Evolutionary conservation across 2,797 vertebrate species (phyloP).

Genomic region (Mormyrus proboscirostris): DNA sequence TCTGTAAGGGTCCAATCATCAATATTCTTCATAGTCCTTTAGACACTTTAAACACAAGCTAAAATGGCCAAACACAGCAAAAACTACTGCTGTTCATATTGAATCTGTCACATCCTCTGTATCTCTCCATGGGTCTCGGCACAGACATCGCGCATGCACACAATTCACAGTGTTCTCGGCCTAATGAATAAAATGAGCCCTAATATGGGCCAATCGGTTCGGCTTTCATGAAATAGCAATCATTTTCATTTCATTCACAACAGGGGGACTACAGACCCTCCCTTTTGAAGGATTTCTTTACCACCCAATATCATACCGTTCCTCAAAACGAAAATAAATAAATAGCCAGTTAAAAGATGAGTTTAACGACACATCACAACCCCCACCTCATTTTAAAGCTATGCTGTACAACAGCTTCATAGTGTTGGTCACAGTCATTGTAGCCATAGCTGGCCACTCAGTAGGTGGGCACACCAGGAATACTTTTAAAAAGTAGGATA

Average conservation of each 20-base stretch:
- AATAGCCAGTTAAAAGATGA: background rate
- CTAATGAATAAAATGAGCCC: background rate
- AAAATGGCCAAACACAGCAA: background rate
- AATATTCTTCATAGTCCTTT: background rate
- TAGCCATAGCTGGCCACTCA: background rate
- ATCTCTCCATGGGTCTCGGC: background rate
- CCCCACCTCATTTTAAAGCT: background rate
- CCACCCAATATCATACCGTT: background rate
- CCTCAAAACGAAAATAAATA: background rate
- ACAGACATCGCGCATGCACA: background rate
- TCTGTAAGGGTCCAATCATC: background rate
- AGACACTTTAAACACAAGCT: background rate
- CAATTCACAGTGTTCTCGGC: background rate
- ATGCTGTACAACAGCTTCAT: background rate
- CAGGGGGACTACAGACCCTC: background rate
- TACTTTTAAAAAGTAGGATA: background rate
- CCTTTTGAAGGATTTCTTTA: background rate
- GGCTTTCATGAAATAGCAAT: background rate
- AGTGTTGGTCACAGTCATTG: background rate
- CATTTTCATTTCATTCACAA: background rate
- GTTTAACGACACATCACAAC: background rate
- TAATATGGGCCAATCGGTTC: background rate
- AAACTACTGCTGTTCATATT: background rate
- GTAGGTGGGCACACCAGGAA: background rate
- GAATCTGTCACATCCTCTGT: background rate